phyloP scores from a whole-genome alignment of 64 coral and sea anemone species.

The Trachythela sp. region DNA sequence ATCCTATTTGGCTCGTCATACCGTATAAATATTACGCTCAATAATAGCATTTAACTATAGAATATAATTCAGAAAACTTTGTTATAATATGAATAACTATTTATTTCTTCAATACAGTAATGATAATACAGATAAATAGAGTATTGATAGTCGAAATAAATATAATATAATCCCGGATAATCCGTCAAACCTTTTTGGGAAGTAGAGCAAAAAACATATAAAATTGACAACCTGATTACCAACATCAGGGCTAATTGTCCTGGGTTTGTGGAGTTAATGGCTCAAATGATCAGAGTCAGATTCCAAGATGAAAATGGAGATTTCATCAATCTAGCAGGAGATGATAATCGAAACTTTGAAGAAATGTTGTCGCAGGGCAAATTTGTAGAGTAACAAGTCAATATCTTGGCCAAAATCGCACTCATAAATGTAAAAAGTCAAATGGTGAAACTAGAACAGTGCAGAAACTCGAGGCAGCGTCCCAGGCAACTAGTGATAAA shows the following conservation, averaged over 20 bases:
- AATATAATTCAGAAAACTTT: too few species aligned
- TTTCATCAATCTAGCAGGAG: not conserved
- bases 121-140: too few species aligned
- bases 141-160: not conserved
- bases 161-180: not conserved
- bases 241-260: not conserved
- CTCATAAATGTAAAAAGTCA: not conserved
- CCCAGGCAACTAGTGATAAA: not conserved
- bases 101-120: too few species aligned
- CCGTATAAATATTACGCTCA: too few species aligned
- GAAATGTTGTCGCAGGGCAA: not conserved
- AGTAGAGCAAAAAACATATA: not conserved
- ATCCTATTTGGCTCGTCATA: too few species aligned
- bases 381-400: not conserved
- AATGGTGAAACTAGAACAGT: not conserved
- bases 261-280: not conserved
- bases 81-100: too few species aligned
- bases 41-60: too few species aligned
- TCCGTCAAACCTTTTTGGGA: not conserved
- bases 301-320: not conserved
- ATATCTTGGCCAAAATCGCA: not conserved
- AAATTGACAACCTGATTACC: not conserved
- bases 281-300: not conserved
- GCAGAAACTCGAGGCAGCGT: not conserved
- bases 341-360: not conserved